Percentiles rank a stretch among this genome's conserved stretches.
phyloP scores from a whole-genome alignment of 2,888 invertebrate genomes.

The Anthrax anthrax region DNA sequence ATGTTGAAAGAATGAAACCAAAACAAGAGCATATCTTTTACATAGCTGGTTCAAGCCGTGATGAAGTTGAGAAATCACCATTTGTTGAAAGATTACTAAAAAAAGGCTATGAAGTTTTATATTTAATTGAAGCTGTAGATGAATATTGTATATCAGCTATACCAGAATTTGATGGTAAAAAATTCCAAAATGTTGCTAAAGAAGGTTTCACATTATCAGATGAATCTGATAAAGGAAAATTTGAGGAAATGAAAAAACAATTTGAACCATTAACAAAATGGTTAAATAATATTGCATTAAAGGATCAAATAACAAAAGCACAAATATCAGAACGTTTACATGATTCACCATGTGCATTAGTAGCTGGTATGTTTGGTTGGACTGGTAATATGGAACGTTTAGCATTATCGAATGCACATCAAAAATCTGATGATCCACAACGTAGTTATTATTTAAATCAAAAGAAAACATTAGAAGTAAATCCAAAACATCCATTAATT shows the following conservation, averaged over 20 bases:
- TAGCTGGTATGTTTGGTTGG: conserved; percentile 96
- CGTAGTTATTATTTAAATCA: conserved; percentile 76
- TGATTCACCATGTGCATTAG: conserved; percentile 89
- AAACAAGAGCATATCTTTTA: conserved; percentile 92
- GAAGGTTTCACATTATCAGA: conserved; percentile 86
- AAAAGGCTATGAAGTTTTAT: conserved; percentile 92
- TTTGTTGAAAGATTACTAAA: conserved; percentile 88
- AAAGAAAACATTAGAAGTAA: conserved; percentile 94
- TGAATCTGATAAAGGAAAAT: conserved; percentile 53
- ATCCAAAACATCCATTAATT: conserved; percentile 92
- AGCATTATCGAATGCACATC: conserved; percentile 89
- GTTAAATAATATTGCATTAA: conserved; percentile 69
- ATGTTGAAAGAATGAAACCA: conserved; percentile 88
- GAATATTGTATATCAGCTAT: conserved; percentile 93
- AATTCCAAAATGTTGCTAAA: conserved; percentile 99
- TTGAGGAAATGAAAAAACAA: conserved; percentile 59
- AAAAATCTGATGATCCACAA: conserved; percentile 85
- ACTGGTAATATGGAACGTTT: conserved; percentile 99
- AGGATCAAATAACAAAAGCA: conserved; percentile 66
- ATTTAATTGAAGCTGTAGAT: conserved; percentile 91
- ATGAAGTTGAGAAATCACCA: conserved; percentile 80
- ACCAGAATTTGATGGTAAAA: conserved; percentile 96
- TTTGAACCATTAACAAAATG: conserved; percentile 86
- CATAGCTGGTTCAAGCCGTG: conserved; percentile 77
- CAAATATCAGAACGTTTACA: conserved; percentile 75